Percentiles rank a stretch among this genome's conserved stretches.
Evolutionary conservation across 2,888 invertebrate genomes (phyloP).

Genomic region (Dasysyrphus albostriatus): DNA sequence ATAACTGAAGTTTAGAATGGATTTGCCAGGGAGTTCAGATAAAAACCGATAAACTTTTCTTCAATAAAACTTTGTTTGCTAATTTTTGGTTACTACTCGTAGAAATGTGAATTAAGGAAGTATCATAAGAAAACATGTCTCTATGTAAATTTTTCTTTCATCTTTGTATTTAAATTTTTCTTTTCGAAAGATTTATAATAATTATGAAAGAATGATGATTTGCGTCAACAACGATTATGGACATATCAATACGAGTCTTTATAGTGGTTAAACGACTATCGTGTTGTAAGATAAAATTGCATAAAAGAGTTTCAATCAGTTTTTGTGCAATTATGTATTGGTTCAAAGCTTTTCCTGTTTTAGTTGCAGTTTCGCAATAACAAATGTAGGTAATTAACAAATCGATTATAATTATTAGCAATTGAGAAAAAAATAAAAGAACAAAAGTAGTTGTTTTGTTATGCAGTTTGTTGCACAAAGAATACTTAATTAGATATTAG

Average conservation of each 20-base stretch:
- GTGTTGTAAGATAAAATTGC: constrained; percentile 14
- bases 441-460: neutral
- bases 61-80: too few species aligned
- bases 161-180: neutral
- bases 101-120: neutral
- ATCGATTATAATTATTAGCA: constrained; percentile 3
- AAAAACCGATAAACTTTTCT: too few species aligned
- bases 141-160: neutral
- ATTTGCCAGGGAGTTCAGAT: too few species aligned
- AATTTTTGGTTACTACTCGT: too few species aligned
- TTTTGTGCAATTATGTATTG: neutral
- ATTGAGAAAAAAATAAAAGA: neutral
- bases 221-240: neutral
- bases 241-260: neutral
- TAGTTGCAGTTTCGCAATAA: constrained; percentile 9
- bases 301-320: neutral
- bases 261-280: neutral
- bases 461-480: neutral
- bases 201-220: neutral
- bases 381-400: neutral
- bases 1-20: too few species aligned
- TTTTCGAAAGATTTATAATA: neutral
- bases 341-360: constrained; percentile 16
- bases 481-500: neutral
- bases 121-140: neutral